phyloP scores from a whole-genome alignment of 2,797 vertebrate species.

The Syngnathus rostellatus region DNA sequence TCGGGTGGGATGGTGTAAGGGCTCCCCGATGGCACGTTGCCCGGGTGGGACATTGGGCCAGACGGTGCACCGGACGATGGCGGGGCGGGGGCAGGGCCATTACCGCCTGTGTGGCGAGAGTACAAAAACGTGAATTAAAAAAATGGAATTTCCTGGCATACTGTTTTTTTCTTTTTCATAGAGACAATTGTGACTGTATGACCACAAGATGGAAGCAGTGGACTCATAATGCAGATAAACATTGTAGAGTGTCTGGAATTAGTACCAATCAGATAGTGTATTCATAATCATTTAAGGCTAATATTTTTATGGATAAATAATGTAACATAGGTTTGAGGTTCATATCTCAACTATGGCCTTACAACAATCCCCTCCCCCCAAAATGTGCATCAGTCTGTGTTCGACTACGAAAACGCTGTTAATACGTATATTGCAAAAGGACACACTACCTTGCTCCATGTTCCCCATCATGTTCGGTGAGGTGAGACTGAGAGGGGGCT shows the following conservation, averaged over 20 bases:
- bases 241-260: not conserved
- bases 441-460: slow-evolving; percentile 82
- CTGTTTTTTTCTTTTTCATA: not conserved
- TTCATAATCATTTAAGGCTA: not conserved
- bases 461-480: slow-evolving; percentile 94
- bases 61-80: slow-evolving; percentile 75
- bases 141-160: not conserved
- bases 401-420: too few species aligned
- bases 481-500: slow-evolving; percentile 88
- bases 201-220: slow-evolving; percentile 64
- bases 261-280: not conserved
- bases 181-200: not conserved
- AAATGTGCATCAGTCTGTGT: not conserved
- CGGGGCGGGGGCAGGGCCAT: slow-evolving; percentile 81
- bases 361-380: not conserved
- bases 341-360: not conserved
- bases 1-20: slow-evolving; percentile 95
- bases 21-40: slow-evolving; percentile 89
- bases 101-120: slow-evolving; percentile 75
- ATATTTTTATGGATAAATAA: not conserved
- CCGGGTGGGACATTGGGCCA: slow-evolving; percentile 84
- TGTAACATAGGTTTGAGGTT: not conserved
- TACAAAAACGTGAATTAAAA: not conserved
- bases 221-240: not conserved
- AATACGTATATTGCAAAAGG: too few species aligned